Base-by-base conservation (phyloP, 2,797 vertebrate species). In the Danionella dracula region DNA sequence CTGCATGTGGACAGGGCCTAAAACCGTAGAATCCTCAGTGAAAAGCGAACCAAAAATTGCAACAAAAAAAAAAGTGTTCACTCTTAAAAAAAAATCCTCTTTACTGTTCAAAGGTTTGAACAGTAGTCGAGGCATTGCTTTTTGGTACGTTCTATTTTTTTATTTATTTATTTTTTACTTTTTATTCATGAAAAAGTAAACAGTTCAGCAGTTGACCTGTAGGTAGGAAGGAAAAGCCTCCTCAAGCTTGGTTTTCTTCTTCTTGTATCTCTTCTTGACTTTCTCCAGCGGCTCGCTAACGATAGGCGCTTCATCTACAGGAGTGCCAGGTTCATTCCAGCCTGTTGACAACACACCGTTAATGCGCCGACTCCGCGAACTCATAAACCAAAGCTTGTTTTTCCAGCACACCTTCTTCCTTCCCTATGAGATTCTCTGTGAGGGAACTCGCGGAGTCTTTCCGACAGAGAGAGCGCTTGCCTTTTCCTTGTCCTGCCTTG, bases 171-270 rank as follows among this genome's bases (percentile, higher is more conserved):
- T n/a, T n/a, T n/a, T n/a, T n/a, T n/a, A n/a, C n/a, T n/a, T n/a
- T n/a, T n/a, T n/a, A n/a, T n/a, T n/a, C n/a, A n/a, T n/a, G n/a
- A n/a, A n/a, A n/a, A n/a, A n/a, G 7, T 7, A 11, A 27, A 1
- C 5, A 35, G 34, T 34, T 21, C 5, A 4, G 8, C 19, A 8
- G 57, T 34, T 76, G 84, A 98, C 96, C 91, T 99, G 96, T 20
- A 99, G 85, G 63, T 99, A 99, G 0, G 90, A 93, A 19, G 96
- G 96, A 65, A 99, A 99, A 0, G 84, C 90, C 78, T 99, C 96
- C 76, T 99, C 96, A 2, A 99, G 89, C 69, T 97, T 94, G 0
- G 94, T 98, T 82, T 97, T 98, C 89, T 96, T 95, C 83, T 97
- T 98, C 20, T 95, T 88, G 81, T 98, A 99, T 67, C 95, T 92